These are phyloP conservation scores for Hofmannophila pseudospretella DNA, from an alignment of 2,888 invertebrate genomes.

Conservation along the genomic window DNA sequence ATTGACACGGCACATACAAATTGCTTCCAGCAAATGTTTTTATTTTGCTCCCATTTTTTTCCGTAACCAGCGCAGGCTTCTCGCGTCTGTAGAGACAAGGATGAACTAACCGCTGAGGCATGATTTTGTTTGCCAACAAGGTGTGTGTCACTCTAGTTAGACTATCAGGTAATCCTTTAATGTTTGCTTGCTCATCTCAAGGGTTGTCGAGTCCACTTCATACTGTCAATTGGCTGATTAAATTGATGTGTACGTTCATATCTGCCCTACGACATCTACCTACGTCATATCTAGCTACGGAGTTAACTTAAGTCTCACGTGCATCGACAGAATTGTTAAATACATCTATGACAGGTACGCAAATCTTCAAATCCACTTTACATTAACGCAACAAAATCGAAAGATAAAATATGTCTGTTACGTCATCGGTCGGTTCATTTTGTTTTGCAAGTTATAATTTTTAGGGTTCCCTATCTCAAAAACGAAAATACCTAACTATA, in stretches of 20 bases:
- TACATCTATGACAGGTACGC: too few relatives aligned
- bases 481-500: too few relatives aligned
- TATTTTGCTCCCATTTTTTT: constrained; percentile 35
- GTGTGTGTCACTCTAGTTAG: constrained; percentile 17
- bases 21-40: constrained; percentile 40
- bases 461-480: too few relatives aligned
- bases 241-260: constrained; percentile 17
- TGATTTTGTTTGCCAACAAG: constrained; percentile 28
- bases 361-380: too few relatives aligned
- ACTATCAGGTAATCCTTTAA: constrained; percentile 46
- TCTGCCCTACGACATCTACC: not conserved
- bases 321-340: too few relatives aligned
- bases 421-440: too few relatives aligned
- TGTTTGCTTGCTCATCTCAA: constrained; percentile 31
- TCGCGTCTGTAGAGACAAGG: constrained; percentile 20
- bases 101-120: constrained; percentile 31
- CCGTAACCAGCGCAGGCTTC: constrained; percentile 3
- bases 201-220: constrained; percentile 31
- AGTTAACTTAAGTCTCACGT: not conserved
- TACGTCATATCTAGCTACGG: not conserved
- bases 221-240: constrained; percentile 35
- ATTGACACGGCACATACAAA: constrained; percentile 48
- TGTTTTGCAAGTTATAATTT: too few relatives aligned
- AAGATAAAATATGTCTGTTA: too few relatives aligned
- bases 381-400: too few relatives aligned